A percentile compares a stretch with the other conserved stretches of the same genome.
phyloP scores from a whole-genome alignment of 2,888 invertebrate species.

The Pterostichus niger region DNA sequence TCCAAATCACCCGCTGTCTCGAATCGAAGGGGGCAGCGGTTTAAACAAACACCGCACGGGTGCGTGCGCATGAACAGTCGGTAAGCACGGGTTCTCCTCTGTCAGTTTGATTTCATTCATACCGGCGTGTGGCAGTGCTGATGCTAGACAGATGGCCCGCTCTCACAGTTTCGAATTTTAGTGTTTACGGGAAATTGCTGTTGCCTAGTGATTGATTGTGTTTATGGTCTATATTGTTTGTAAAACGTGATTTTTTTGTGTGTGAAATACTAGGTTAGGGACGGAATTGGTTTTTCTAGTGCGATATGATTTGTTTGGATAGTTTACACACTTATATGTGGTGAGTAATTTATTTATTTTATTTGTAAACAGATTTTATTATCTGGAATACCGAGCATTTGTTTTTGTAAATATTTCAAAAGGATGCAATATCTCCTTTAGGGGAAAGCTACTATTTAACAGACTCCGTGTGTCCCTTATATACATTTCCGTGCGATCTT shows the following conservation, averaged over 20 bases:
- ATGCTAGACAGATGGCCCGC: background rate
- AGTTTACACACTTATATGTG: background rate
- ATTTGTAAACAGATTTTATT: too few relatives aligned
- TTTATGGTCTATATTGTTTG: background rate
- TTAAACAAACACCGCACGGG: background rate
- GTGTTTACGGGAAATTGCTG: background rate
- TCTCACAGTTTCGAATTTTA: background rate
- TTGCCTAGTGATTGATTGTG: background rate
- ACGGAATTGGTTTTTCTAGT: background rate
- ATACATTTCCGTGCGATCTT: too few relatives aligned
- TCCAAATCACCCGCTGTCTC: background rate
- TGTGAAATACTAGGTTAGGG: background rate
- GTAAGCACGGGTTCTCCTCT: background rate
- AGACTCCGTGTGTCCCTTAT: too few relatives aligned
- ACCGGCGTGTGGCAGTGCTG: background rate
- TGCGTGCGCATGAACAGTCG: background rate
- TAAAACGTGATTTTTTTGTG: constrained; percentile 10
- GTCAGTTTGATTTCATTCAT: constrained; percentile 15
- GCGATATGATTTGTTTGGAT: constrained; percentile 17
- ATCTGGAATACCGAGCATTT: too few relatives aligned
- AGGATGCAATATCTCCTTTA: too few relatives aligned
- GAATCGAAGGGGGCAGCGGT: too few relatives aligned
- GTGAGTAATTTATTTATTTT: background rate
- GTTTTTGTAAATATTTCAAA: too few relatives aligned
- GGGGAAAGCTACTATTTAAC: too few relatives aligned